Evolutionary conservation across 2,113 vertebrate genomes (phyloP), one percentile per base, ranked within the genome.

Genomic region (Osmerus mordax): DNA sequence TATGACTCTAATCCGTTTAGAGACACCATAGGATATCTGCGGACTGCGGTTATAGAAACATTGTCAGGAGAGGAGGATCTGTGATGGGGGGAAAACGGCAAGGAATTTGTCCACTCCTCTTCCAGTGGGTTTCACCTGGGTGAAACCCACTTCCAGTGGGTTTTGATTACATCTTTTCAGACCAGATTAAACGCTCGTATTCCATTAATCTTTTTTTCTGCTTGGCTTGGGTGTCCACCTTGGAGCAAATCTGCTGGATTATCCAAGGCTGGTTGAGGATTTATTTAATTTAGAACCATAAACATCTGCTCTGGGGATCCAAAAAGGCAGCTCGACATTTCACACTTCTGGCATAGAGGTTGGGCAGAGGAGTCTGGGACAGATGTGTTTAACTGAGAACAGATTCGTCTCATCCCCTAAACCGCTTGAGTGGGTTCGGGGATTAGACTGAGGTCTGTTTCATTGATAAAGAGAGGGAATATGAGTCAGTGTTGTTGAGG

Each of bases 1-100:
- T 85, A 89, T 75, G 84, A 77, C 81, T 28, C 55, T 29, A 71
- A 82, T 66, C 51, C 66, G 65, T 79, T 79, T 75, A 71, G 81
- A 74, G 75, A 74, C 65, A 47, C 9, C 41, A 47, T 12, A 47
- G 9, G 41, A 47, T 47, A 12, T 47, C 41, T 47, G 41, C 41
- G 9, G 41, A 12, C 41, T 47, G 41, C 41, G 9, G 41, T 47
- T 47, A 2, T 47, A 75, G 64, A 58, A 61, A 61, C 59, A 29
- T 64, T 19, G 56, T 70, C 28, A 47, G 75, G 61, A 51, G 32
- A 70, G 67, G 66, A 53, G 67, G 62, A 23, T 36, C 56, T 5
- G 11, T n/a, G 65, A 60, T n/a, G 25, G 23, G 52, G 19, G 19
- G 58, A 60, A 4, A 21, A 15, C 9, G 4, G 36, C 15, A 16